Evolutionary conservation across 2,113 vertebrate species (phyloP), one percentile per base, ranked within the genome.

Genomic region (Elanus axillaris): DNA sequence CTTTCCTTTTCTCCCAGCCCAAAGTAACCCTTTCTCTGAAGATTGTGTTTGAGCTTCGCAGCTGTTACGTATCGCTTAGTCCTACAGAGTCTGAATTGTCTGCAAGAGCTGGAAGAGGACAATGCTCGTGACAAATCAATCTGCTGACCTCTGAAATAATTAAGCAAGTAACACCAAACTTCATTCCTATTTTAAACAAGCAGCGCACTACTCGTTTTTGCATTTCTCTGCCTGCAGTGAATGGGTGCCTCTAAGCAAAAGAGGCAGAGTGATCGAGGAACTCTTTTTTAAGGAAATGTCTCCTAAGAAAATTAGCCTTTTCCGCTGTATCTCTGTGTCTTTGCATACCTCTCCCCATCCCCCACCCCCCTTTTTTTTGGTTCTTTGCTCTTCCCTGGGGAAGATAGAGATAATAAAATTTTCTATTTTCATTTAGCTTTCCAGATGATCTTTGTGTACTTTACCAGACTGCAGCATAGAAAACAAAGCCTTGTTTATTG

Each of bases 141-240:
- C 95, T 92, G 36, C 87, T 95, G 90, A 78, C 68, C 78, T 91
- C 89, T 91, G 76, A 93, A 95, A 85, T 95, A 95, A 95, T 93
- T 90, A 95, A 69, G 56, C 62, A 56, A 88, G 34, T 67, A 55
- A 72, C 0, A 0, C 59, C 20, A 50, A 40, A 48, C 79, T 75
- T 34, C 40, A 68, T 71, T 74, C 76, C 69, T 82, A 4, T 63
- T 94, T 95, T 82, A 92, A 93, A 75, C 47, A 58, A 82, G 27
- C 59, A 48, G 38, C 13, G 32, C 1, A 3, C 26, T 84, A 14
- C 69, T 84, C 0, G 1, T 29, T 75, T 91, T 87, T 50, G 17
- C 1, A 0, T 86, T 92, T 96, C 38, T 84, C 45, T 93, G 53
- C 60, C 40, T 87, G 42, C 48, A 87, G 13, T 88, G 85, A 90